phyloP scores from a whole-genome alignment of 2,797 vertebrate species.

The Balearica regulorum region DNA sequence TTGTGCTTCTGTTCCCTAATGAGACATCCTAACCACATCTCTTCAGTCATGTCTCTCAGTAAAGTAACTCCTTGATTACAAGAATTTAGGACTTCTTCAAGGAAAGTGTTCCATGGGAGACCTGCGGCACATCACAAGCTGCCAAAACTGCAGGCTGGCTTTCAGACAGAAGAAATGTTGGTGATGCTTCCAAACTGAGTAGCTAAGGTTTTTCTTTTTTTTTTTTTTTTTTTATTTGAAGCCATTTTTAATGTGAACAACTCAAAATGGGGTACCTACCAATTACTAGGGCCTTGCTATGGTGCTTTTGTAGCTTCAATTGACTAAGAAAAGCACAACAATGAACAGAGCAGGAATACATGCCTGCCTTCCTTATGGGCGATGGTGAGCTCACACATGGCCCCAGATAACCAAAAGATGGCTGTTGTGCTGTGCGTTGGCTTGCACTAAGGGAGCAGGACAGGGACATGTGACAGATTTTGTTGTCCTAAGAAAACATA shows the following conservation, averaged over 20 bases:
- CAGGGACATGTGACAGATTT: no score
- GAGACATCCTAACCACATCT: not conserved
- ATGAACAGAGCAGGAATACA: not conserved
- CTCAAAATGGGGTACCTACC: not conserved
- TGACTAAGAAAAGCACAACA: not conserved
- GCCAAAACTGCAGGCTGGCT: not conserved
- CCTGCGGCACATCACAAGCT: not conserved
- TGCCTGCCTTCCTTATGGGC: accelerated
- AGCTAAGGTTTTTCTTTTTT: not conserved
- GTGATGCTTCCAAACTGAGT: not conserved
- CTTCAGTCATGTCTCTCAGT: no score
- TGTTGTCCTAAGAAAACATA: not conserved
- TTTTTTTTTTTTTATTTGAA: not conserved
- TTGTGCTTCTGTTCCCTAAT: not conserved
- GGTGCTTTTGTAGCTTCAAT: not conserved
- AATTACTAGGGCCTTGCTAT: not conserved
- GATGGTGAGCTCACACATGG: not conserved
- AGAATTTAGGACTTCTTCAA: not conserved
- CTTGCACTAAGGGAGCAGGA: not conserved
- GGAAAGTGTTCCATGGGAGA: not conserved
- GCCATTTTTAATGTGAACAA: not conserved
- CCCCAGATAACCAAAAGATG: not conserved
- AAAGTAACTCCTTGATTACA: not conserved
- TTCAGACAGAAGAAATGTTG: not conserved
- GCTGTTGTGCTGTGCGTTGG: not conserved